Percentiles rank a stretch among this genome's conserved stretches.
phyloP scores from a whole-genome alignment of 1,140 invertebrate species.

The Reticulitermes speratus region DNA sequence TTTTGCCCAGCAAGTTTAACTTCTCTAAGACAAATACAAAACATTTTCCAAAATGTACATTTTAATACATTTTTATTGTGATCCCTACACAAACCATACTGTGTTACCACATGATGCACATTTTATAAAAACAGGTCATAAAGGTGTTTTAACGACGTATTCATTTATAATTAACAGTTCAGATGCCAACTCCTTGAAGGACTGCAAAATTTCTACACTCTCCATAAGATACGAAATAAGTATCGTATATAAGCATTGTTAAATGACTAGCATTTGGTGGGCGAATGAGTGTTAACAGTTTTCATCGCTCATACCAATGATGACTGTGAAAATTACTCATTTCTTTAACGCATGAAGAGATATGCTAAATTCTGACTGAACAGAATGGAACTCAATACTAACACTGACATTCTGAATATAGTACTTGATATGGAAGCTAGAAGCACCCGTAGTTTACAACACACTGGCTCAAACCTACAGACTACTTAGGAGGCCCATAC shows the following conservation, averaged over 20 bases:
- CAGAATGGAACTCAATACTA: too few species aligned
- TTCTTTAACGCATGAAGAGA: neutral
- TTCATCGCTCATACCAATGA: neutral
- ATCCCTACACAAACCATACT: too few species aligned
- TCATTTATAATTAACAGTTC: too few species aligned
- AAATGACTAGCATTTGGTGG: slow-evolving; percentile 11
- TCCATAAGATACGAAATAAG: neutral
- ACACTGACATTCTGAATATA: too few species aligned
- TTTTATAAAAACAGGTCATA: too few species aligned
- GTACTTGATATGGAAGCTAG: neutral
- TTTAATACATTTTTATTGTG: too few species aligned
- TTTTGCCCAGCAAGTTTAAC: too few species aligned
- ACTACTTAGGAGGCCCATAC: neutral
- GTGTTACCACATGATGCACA: too few species aligned
- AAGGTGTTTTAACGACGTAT: too few species aligned
- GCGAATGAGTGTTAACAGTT: neutral
- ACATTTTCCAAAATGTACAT: too few species aligned
- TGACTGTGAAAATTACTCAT: neutral
- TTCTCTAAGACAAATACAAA: too few species aligned
- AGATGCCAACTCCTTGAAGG: neutral
- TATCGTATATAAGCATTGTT: neutral
- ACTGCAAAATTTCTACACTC: neutral
- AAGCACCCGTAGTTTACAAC: slow-evolving; percentile 4
- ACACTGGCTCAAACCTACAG: neutral
- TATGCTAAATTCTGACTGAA: neutral